Conservation (phyloP, 1,140 invertebrate genomes). For the Scaptomyza graminum region DNA sequence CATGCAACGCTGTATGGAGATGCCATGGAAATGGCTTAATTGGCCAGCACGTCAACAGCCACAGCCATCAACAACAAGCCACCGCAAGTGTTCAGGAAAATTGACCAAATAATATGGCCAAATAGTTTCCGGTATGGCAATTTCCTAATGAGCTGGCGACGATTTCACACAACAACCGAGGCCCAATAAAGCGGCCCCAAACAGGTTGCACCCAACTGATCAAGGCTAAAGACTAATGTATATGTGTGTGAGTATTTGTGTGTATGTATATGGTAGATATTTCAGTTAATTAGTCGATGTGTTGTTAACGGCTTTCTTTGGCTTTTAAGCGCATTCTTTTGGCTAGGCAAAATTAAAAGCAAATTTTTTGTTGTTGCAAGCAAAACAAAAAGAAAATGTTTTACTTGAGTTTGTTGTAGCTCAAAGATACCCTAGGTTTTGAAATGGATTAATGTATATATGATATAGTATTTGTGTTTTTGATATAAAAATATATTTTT, state of each 20-base stretch:
- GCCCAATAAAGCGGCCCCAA: constrained; percentile 24
- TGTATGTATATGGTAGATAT: constrained; percentile 6
- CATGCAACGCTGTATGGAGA: constrained; percentile 12
- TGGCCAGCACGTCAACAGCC: constrained; percentile 43
- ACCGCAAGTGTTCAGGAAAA: constrained; percentile 13
- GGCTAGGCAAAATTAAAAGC: constrained; percentile 1
- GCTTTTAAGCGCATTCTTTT: constrained; percentile 19
- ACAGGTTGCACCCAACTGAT: constrained; percentile 4
- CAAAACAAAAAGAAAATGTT: constrained; percentile 3
- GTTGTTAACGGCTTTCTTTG: constrained; percentile 25
- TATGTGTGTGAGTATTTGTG: too few relatives aligned
- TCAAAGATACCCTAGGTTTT: not conserved
- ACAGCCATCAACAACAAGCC: not conserved
- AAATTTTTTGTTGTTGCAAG: constrained; percentile 23
- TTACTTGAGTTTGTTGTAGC: not conserved
- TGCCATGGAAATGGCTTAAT: constrained; percentile 53
- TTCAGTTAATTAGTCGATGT: constrained; percentile 6
- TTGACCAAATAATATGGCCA: constrained; percentile 80
- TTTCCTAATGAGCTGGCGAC: constrained; percentile 69
- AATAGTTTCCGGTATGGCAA: constrained; percentile 78
- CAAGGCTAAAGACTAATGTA: not conserved
- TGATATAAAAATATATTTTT: too few relatives aligned
- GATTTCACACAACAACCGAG: constrained; percentile 56
- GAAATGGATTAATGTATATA: too few relatives aligned
- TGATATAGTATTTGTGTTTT: too few relatives aligned